Base-by-base conservation (phyloP, 2,797 vertebrate species). In the Enteromius viviparus region DNA sequence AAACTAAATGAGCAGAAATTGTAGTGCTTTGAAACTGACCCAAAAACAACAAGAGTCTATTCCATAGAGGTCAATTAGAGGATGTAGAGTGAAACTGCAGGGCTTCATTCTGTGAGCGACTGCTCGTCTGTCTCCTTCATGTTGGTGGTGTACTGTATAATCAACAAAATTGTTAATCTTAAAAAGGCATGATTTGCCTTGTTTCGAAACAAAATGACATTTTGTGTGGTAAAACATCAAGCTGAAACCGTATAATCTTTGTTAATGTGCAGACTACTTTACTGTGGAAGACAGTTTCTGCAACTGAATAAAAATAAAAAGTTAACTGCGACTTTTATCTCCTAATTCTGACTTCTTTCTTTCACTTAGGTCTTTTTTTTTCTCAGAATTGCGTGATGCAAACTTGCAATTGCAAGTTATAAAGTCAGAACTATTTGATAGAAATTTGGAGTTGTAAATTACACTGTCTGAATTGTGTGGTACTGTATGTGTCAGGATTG, bases 1-100 rank as follows among this genome's bases (percentile, higher is more conserved):
- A 79, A 75, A 75, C 60, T 76, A 65, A 84, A 72, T 53, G 37
- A 68, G 60, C 69, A 72, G 49, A 69, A 80, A 80, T 8, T 66
- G 76, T 19, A 68, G 49, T 14, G 10, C 17, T 53, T 34, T 84
- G 77, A 75, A 80, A 66, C 60, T n/a, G 49, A 76, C 78, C 71
- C 49, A 68, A 76, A 80, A 34, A 68, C 70, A 80, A 68, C 76
- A 74, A 42, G 21, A 47, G 47, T 34, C 49, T 26, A 21, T 53
- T 58, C 62, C 70, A 29, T 70, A 47, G 37, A 66, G 70, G 49
- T 40, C 2, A 58, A 60, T 83, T 69, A 74, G 4, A 32, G 3
- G 53, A 26, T 40, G 78, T 19, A 34, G 42, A 12, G 26, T 17
- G 37, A 71, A 45, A 29, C 23, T 71, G 68, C 51, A 29, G 53